Conservation (phyloP, 2,113 vertebrate species). For the Motacilla tschutschensis region DNA sequence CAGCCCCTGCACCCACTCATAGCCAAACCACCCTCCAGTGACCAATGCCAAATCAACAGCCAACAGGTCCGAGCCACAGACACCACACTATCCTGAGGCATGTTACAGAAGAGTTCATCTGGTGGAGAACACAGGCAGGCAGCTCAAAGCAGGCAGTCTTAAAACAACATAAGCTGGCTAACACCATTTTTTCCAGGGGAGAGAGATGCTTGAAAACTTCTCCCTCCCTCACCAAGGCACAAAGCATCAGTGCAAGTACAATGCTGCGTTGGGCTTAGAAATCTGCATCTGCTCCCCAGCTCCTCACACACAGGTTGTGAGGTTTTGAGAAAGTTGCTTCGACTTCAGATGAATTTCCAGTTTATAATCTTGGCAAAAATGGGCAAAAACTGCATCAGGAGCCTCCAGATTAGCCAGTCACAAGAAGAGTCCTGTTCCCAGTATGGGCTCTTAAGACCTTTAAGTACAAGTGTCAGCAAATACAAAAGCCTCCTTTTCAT, state of each 20-base stretch:
- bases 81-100: neutral
- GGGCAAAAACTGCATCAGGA: neutral
- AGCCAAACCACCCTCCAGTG: neutral
- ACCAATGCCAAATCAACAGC: fast-evolving
- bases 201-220: neutral
- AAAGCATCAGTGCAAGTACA: fast-evolving
- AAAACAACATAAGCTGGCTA: neutral
- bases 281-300: neutral
- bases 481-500: neutral
- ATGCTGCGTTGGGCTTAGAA: neutral
- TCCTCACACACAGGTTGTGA: neutral
- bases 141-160: neutral
- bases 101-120: neutral
- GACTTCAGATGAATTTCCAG: neutral
- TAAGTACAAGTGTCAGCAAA: neutral
- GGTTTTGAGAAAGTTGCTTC: neutral
- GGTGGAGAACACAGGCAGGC: neutral
- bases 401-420: neutral
- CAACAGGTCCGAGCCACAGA: fast-evolving
- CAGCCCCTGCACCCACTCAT: neutral
- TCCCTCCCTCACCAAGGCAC: neutral
- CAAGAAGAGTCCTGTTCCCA: neutral
- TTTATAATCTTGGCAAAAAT: neutral
- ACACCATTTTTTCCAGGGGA: neutral
- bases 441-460: neutral